Evolutionary conservation across 2,113 vertebrate genomes (phyloP), one percentile per base, ranked within the genome.

Genomic region (Pluvialis apricaria): DNA sequence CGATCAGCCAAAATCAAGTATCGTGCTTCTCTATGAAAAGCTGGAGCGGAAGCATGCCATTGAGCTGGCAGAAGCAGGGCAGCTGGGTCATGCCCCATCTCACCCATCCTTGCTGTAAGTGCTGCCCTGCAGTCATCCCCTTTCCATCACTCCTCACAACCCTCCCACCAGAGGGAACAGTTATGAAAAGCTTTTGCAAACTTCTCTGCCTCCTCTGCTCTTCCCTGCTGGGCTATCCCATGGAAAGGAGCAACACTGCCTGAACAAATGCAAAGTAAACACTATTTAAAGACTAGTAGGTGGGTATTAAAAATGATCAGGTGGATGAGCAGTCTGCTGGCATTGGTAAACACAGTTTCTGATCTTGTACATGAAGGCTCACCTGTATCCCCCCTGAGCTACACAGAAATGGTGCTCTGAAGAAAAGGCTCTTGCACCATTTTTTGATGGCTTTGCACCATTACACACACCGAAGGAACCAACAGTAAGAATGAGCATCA

Each of bases 21-120:
- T 99, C 9, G 98, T 99, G 73, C 97, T 98, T 20, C 97, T 99
- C 55, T 98, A 99, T 8, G 98, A 99, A 94, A 98, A 99, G 93
- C 97, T 99, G 96, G 98, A 99, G 96, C 96, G 98, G 65, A 98
- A 98, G 51, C 98, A 98, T 0, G 97, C 97, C 88, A 97, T 98
- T 0, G 97, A 98, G 78, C 86, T 98, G 96, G 98, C 97, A 38
- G 92, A 98, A 94, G 84, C 97, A 11, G 93, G 97, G 75, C 94
- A 98, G 89, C 93, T 98, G 88, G 84, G 91, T 5, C 89, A 92
- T 1, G 36, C 83, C 5, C 88, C 94, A 0, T 60, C 97, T 16
- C 95, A 81, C 51, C 82, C 86, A 3, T 86, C 96, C 85, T 78
- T 96, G 75, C 90, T 94, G 97, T 98, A 93, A 97, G 95, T 95